Evolutionary conservation across 2,797 vertebrate genomes (phyloP), one percentile per base, ranked within the genome.

Genomic region (Alosa sapidissima): DNA sequence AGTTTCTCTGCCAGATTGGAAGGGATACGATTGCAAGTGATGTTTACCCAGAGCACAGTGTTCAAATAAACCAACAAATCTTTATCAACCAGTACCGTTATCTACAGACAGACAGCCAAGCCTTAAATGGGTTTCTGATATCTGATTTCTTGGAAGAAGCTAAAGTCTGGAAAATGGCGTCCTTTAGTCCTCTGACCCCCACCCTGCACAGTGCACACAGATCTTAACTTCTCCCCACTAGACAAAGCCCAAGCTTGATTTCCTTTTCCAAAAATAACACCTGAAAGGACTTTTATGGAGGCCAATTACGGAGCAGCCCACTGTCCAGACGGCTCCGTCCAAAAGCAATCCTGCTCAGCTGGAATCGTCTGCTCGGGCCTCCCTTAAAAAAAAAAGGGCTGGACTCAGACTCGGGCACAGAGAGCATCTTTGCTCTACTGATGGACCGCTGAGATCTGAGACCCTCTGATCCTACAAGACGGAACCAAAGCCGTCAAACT

Each of bases 261-360:
- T 75, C 21, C 28, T 19, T 24, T 60, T 82, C 81, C 81, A 84
- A 81, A 86, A 86, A 72, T 82, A 82, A 54, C 45, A 28, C 47
- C n/a, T 55, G 41, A 28, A 45, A 84, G 60, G 60, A 33, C 28
- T 84, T 54, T n/a, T 21, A 84, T 81, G 21, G 10, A 9, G 28
- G 16, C 28, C 82, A 82, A 54, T 83, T 82, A 81, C 81, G 65
- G 52, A 81, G 83, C 60, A 78, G 82, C 52, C 48, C 33, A 45
- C 13, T 14, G 36, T 85, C 47, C 75, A 81, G 72, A 48, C 54
- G 24, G 8, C 16, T 83, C 45, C 9, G 36, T 75, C 68, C 68
- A 75, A 14, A 75, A 19, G 14, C 13, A 13, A 14, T 45, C 14
- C 14, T 2, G 14, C 14, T 75, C 36, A 4, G 68, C 14, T 45